These are phyloP conservation scores for Actinia tenebrosa DNA, from an alignment of 64 coral and sea anemone genomes.

Conservation along the genomic window DNA sequence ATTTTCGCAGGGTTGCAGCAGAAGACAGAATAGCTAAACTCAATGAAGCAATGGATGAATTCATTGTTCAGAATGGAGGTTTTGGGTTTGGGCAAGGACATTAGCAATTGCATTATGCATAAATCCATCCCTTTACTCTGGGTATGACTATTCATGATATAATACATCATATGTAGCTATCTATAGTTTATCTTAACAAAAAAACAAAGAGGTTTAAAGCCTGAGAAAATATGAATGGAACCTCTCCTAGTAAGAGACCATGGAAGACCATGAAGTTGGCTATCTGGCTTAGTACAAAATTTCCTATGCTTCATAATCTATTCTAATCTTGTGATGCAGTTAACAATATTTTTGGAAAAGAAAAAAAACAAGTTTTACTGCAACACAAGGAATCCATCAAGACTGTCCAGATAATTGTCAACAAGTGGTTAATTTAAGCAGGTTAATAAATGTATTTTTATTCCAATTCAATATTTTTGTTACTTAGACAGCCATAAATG, in stretches of 20 bases:
- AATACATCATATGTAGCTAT: not conserved
- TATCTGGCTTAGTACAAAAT: too few species aligned
- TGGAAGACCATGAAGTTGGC: too few species aligned
- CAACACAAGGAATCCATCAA: too few species aligned
- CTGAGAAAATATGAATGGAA: too few species aligned
- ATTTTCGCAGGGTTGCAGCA: constrained; percentile 37
- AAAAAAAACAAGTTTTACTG: too few species aligned
- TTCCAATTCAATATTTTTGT: not conserved
- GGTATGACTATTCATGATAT: not conserved
- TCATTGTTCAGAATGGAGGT: constrained; percentile 41
- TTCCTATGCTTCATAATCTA: too few species aligned
- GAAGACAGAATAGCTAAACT: constrained; percentile 81
- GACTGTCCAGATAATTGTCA: too few species aligned
- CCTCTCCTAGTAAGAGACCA: too few species aligned
- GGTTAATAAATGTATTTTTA: not conserved
- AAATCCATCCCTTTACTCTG: not conserved
- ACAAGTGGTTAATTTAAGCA: too few species aligned
- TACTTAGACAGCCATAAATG: not conserved
- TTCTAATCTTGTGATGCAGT: too few species aligned
- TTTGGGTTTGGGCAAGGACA: constrained; percentile 11
- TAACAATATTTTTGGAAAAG: too few species aligned
- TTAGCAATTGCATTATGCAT: not conserved
- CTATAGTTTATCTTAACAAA: not conserved
- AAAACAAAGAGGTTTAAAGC: not conserved
- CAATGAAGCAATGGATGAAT: constrained; percentile 70